These are phyloP conservation scores for Pterophyllum scalare DNA, from an alignment of 2,113 vertebrate species.

Conservation along the genomic window DNA sequence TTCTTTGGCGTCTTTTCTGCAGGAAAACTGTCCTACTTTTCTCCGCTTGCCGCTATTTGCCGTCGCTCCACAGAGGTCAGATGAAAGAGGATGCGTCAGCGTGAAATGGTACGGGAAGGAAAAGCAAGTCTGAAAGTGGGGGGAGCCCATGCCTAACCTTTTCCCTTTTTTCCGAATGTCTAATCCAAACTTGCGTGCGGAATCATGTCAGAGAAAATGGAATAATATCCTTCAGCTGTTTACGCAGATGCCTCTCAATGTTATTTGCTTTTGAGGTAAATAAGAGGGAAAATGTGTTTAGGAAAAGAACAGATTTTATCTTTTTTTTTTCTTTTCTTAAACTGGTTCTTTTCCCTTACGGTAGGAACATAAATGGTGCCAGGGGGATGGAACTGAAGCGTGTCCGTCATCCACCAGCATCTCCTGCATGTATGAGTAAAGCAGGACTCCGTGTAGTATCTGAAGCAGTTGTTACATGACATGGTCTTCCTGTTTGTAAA, in stretches of 20 bases:
- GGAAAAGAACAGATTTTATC: slow-evolving; percentile 36
- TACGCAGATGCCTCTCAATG: slow-evolving; percentile 37
- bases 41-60: background rate
- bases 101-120: slow-evolving; percentile 34
- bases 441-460: slow-evolving; percentile 12
- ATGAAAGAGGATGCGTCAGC: slow-evolving; percentile 44
- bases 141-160: slow-evolving; percentile 3
- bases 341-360: background rate
- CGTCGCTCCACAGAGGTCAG: background rate
- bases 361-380: background rate
- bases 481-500: slow-evolving; percentile 55
- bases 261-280: slow-evolving; percentile 25
- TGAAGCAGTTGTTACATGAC: slow-evolving; percentile 25
- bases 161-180: slow-evolving; percentile 18
- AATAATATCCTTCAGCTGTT: slow-evolving; percentile 52
- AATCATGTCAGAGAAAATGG: slow-evolving; percentile 49
- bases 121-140: slow-evolving; percentile 14
- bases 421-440: slow-evolving; percentile 18
- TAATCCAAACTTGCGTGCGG: slow-evolving; percentile 37
- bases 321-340: background rate
- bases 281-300: slow-evolving; percentile 13
- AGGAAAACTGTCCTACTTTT: background rate
- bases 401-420: slow-evolving; percentile 34
- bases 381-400: background rate
- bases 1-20: background rate